Evolutionary conservation across 2,113 vertebrate genomes (phyloP).

Genomic region (Odocoileus virginianus): DNA sequence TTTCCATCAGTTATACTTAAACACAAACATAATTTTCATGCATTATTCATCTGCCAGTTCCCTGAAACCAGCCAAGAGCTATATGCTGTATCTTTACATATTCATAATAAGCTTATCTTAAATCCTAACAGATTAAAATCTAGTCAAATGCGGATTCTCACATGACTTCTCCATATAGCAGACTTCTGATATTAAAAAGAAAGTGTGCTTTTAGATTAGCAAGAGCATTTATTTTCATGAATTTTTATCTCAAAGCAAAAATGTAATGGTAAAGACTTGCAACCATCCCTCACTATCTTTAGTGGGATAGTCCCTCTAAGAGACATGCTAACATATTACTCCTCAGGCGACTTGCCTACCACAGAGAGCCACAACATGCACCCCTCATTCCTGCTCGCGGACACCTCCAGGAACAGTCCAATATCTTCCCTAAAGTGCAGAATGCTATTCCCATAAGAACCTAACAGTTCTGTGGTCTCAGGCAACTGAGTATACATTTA

Average conservation of each 20-base stretch:
- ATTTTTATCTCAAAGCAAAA: conserved; percentile 26
- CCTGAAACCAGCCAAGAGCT: background rate
- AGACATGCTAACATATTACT: background rate
- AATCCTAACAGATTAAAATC: background rate
- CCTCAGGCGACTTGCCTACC: background rate
- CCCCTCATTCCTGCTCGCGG: background rate
- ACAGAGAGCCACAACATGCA: background rate
- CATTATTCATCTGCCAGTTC: background rate
- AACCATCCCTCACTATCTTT: background rate
- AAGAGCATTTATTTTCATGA: background rate
- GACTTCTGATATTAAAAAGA: background rate
- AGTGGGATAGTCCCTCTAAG: background rate
- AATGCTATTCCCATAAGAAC: background rate
- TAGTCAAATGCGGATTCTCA: background rate
- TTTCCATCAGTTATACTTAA: background rate
- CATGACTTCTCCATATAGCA: background rate
- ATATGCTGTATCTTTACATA: background rate
- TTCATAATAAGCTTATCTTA: background rate
- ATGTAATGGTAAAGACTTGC: background rate
- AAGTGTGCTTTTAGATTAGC: background rate
- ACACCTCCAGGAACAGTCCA: background rate
- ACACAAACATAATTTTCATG: background rate
- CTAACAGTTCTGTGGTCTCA: background rate
- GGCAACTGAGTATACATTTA: background rate
- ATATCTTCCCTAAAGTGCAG: background rate